Evolutionary conservation across 1,140 invertebrate genomes (phyloP).

Genomic region (Diabrotica undecimpunctata): DNA sequence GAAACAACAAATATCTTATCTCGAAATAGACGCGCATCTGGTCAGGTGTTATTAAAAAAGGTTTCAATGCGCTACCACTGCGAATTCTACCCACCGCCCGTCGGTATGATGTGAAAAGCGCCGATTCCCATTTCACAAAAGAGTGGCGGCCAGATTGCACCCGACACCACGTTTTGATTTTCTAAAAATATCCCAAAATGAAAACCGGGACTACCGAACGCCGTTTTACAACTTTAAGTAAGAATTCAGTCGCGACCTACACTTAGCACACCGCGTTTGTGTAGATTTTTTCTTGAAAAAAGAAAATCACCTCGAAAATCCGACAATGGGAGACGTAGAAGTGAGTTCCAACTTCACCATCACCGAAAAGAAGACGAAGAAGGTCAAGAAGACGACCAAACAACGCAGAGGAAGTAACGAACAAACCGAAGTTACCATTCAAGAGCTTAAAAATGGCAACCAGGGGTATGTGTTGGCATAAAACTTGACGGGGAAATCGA

Average conservation of each 20-base stretch:
- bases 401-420: slow-evolving; percentile 68
- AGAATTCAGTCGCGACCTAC: slow-evolving; percentile 39
- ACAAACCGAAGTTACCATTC: slow-evolving; percentile 73
- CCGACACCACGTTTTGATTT: slow-evolving; percentile 48
- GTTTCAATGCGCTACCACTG: not conserved
- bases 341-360: slow-evolving; percentile 77
- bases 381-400: slow-evolving; percentile 83
- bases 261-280: slow-evolving; percentile 33
- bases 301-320: not conserved
- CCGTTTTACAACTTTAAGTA: slow-evolving; percentile 40
- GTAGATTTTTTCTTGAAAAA: slow-evolving; percentile 11
- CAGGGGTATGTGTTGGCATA: slow-evolving; percentile 76
- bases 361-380: slow-evolving; percentile 80
- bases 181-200: slow-evolving; percentile 47
- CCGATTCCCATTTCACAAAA: slow-evolving; percentile 1
- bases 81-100: slow-evolving; percentile 5
- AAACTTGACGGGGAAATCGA: not conserved
- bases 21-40: too few species aligned
- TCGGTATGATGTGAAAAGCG: not conserved
- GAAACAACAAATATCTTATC: too few species aligned
- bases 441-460: slow-evolving; percentile 64
- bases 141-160: slow-evolving; percentile 30
- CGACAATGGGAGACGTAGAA: slow-evolving; percentile 79
- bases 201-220: slow-evolving; percentile 23
- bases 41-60: not conserved